phyloP scores from a whole-genome alignment of 2,113 vertebrate species.

The Indicator maculatus region DNA sequence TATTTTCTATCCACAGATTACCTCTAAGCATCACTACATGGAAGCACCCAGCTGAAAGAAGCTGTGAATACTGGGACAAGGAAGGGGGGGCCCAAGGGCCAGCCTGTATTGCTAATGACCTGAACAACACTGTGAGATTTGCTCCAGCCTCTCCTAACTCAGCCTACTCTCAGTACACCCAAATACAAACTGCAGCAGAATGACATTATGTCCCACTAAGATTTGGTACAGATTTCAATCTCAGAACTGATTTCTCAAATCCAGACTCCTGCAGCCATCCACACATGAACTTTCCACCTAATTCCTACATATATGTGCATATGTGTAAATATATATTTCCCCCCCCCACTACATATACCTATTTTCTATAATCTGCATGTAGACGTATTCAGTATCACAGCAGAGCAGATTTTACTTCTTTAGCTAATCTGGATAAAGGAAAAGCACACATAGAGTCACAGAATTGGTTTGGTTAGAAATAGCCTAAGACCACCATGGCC shows the following conservation, averaged over 20 bases:
- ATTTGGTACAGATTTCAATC: neutral
- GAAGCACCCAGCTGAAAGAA: neutral
- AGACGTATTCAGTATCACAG: neutral
- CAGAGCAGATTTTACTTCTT: neutral
- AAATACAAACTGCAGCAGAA: neutral
- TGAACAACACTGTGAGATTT: neutral
- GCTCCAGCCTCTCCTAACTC: neutral
- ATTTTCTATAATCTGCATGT: neutral
- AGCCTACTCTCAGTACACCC: neutral
- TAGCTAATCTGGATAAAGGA: neutral
- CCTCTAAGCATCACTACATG: neutral
- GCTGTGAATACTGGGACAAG: neutral
- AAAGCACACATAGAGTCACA: neutral
- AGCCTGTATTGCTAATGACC: neutral
- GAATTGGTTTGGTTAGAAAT: too few relatives aligned
- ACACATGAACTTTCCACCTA: accelerated
- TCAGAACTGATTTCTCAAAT: neutral
- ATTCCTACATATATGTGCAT: neutral
- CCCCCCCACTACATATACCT: neutral
- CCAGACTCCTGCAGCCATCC: neutral
- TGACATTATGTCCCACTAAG: neutral
- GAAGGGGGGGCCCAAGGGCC: neutral
- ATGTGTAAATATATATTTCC: neutral
- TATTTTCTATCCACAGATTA: neutral
- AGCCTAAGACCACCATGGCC: too few relatives aligned